Evolutionary conservation across 2,888 invertebrate species (phyloP).

Genomic region (Blomia tropicalis): DNA sequence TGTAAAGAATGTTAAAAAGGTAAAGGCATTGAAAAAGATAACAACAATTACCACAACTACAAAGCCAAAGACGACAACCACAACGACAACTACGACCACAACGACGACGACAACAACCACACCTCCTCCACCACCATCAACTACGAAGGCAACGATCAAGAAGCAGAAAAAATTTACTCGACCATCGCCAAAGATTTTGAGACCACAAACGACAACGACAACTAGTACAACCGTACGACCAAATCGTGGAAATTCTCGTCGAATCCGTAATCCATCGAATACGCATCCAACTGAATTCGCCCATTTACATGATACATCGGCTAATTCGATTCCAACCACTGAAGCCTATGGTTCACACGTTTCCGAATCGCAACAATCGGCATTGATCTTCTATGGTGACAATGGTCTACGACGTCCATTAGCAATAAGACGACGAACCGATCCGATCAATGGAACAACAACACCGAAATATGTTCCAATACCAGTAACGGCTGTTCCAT

Average conservation of each 20-base stretch:
- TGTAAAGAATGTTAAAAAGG: neutral
- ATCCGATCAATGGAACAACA: neutral
- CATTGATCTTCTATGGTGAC: conserved; percentile 3
- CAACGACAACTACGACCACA: conserved; percentile 10
- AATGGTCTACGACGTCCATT: neutral
- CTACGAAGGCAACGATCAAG: neutral
- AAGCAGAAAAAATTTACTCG: conserved; percentile 1
- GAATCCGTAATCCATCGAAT: conserved; percentile 3
- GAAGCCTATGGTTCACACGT: neutral
- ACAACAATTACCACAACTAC: conserved; percentile 15
- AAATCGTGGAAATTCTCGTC: neutral
- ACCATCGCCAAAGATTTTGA: neutral
- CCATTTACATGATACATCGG: conserved; percentile 3
- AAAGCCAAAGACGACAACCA: neutral
- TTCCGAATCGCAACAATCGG: conserved; percentile 5
- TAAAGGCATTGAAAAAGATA: neutral
- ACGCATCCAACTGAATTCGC: conserved; percentile 21
- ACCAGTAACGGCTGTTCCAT: neutral
- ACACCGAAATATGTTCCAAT: neutral
- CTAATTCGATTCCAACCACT: neutral
- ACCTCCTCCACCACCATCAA: neutral
- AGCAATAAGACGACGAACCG: neutral
- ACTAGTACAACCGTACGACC: neutral
- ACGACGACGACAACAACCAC: neutral
- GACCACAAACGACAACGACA: neutral